Evolutionary conservation across 2,113 vertebrate species (phyloP), one percentile per base, ranked within the genome.

Genomic region (Mesocricetus auratus): DNA sequence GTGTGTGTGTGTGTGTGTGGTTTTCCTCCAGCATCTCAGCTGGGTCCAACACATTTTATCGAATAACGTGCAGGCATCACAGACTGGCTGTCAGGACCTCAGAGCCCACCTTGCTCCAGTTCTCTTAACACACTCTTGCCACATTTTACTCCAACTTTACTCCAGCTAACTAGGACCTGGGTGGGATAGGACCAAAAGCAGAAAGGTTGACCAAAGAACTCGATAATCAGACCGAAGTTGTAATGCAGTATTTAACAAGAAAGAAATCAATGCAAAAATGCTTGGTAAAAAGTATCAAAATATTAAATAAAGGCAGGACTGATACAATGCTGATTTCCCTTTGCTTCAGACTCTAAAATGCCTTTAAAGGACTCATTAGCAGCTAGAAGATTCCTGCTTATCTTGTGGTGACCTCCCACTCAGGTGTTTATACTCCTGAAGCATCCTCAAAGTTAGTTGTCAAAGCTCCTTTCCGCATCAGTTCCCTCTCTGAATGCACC

Each of bases 391-490:
- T 10, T 29, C 8, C 39, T 29, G 47, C 29, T 6, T 45, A 62
- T 2, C 7, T 33, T 60, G 33, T 17, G 69, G 73, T 3, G 58
- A 83, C 79, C 89, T 71, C 64, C 33, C 39, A 86, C n/a, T 78
- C 31, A 64, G 39, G 53, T 94, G n/a, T 15, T 58, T 73, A 50
- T 56, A 86, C 24, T 69, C 62, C 53, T 26, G 69, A 53, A 50
- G 21, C 19, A 71, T 95, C 53, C 64, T 86, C 53, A 64, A 86
- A 90, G 69, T 90, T 86, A 68, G 53, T 91, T 92, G 42, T 94
- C 81, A 90, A 36, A 81, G 56, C 9, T 22, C 17, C 64, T 92
- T 93, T 90, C 47, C 10, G 33, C 64, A 73, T 19, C 71, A 85
- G 19, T 42, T 78, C 75, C 60, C 74, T 94, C n/a, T 81, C 68